phyloP scores from a whole-genome alignment of 2,797 vertebrate species.

The Adelosebastes latens region DNA sequence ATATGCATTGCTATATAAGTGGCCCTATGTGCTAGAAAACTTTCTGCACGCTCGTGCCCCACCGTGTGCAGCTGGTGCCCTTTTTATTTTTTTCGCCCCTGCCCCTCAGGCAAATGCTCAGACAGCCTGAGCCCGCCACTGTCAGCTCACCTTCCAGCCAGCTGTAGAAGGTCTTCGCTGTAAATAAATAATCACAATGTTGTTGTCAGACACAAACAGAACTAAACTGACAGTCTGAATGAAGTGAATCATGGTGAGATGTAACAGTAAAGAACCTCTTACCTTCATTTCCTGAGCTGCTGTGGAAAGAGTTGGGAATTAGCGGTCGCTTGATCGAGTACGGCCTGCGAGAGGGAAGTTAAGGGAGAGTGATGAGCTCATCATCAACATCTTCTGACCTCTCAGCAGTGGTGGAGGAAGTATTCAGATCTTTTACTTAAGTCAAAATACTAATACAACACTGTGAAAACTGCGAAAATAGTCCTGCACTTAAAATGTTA shows the following conservation, averaged over 20 bases:
- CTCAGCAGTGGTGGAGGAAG: not conserved
- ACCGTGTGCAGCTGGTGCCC: no score
- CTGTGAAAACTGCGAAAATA: not conserved
- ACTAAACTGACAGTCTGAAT: not conserved
- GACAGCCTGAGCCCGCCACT: not conserved
- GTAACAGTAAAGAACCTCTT: constrained; percentile 1
- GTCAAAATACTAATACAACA: not conserved
- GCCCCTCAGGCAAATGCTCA: no score
- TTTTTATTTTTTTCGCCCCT: no score
- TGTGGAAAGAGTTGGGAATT: constrained; percentile 77
- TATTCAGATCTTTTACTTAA: not conserved
- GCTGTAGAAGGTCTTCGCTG: constrained; percentile 88
- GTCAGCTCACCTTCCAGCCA: constrained; percentile 92
- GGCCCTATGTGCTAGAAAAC: no score
- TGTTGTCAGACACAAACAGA: not conserved
- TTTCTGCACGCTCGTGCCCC: no score
- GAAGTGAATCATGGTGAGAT: not conserved
- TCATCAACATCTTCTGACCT: not conserved
- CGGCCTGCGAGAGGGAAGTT: constrained; percentile 79
- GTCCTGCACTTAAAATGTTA: not conserved
- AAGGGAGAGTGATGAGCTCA: not conserved
- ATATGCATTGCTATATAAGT: no score
- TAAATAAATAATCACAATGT: constrained; percentile 31
- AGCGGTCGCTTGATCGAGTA: constrained; percentile 89
- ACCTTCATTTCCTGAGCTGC: constrained; percentile 82